phyloP scores from a whole-genome alignment of 2,113 vertebrate species.

The Bos javanicus region DNA sequence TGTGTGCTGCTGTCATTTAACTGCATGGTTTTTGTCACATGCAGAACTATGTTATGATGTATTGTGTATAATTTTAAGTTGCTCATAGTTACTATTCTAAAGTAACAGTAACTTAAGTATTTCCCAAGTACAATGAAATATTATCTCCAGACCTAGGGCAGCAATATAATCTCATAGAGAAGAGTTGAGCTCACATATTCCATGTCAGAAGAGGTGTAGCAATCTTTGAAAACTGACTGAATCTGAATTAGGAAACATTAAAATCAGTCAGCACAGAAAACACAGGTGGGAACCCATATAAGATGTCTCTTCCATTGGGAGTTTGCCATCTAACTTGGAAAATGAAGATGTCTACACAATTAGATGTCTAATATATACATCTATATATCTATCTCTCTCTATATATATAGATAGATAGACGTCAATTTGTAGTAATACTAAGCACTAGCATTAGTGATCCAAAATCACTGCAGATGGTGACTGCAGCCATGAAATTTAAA shows the following conservation, averaged over 20 bases:
- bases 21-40: not conserved
- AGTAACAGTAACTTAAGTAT: not conserved
- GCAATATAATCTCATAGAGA: not conserved
- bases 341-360: not conserved
- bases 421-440: not conserved
- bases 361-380: not conserved
- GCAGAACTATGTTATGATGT: not conserved
- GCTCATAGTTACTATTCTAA: not conserved
- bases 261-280: not conserved
- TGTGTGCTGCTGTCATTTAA: not conserved
- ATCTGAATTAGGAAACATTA: not conserved
- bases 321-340: not conserved
- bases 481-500: too few species aligned
- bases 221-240: not conserved
- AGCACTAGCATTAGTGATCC: too few species aligned
- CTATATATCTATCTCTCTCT: not conserved
- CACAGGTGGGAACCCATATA: not conserved
- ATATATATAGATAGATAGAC: not conserved
- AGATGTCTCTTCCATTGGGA: not conserved
- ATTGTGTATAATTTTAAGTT: not conserved
- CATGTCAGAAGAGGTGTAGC: not conserved
- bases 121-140: not conserved
- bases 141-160: not conserved
- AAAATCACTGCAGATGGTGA: too few species aligned
- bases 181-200: not conserved